Evolutionary conservation across 2,888 invertebrate species (phyloP), one percentile per base, ranked within the genome.

Genomic region (Xiphydria camelus): DNA sequence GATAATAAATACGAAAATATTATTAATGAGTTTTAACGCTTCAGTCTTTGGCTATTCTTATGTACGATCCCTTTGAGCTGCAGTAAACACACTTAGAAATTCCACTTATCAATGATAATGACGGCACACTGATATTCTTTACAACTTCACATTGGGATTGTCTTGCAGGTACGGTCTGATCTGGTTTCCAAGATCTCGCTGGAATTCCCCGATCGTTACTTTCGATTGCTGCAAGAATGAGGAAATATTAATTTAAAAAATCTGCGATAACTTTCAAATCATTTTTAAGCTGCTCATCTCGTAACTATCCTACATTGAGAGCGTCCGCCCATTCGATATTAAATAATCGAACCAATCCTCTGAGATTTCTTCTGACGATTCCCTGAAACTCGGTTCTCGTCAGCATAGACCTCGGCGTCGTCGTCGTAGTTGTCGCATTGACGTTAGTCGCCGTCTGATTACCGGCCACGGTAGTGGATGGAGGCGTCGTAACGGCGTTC

Each of bases 311-410:
- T 62, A 81, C 81, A 62, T 77, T 75, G 10, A 79, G 47, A 1
- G 81, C 80, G 47, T 80, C 79, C 14, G 66, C 60, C 65, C 80
- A 72, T 59, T 81, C 81, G 37, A 81, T 68, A 51, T 80, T 79
- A 51, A 78, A 80, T 3, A 81, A 59, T 45, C 78, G 64, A 2
- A 75, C 66, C 9, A 82, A 60, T 4, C 81, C 81, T 48, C 72
- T 70, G 5, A 80, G 51, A 57, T 82, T 82, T 55, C 81, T 68
- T 18, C 73, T 66, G 3, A 81, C 51, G 21, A 81, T 68, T 40
- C 63, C 70, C 33, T 75, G 70, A 1, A 80, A 61, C 45, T 73
- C 69, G 2, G 57, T 67, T 54, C 78, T 68, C 0, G 77, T 77
- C 23, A 81, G 64, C 54, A 59, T 74, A 35, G 63, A 77, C 3